Evolutionary conservation across 1,140 invertebrate genomes (phyloP), one percentile per base, ranked within the genome.

Genomic region (Penaeus indicus): DNA sequence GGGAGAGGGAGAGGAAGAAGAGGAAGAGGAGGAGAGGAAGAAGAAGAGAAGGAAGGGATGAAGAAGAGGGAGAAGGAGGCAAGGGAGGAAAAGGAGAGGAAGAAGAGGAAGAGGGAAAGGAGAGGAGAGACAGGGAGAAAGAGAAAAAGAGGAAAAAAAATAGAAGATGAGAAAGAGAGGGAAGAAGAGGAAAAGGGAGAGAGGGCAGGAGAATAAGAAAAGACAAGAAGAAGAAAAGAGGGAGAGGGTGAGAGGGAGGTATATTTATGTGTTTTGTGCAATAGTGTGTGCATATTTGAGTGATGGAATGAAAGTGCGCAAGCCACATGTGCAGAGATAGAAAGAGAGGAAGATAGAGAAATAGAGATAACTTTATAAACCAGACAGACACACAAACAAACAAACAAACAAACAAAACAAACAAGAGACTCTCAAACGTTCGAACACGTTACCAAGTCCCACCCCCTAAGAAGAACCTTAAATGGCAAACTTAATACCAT

Each of bases 121-220:
- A n/a, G 77, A 79, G 38, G 77, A 32, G 42, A 42, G 32, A 54
- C 38, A 78, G 42, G 42, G 42, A 78, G 16, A 47, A 78, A 19
- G 42, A 78, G 38, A 78, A 61, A 19, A 61, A 82, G 60, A 82
- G 80, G 47, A 60, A 61, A 32, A 78, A 38, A 32, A 47, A 78
- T 78, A 78, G 75, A 18, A 47, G 75, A 19, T 32, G 47, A 81
- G 80, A 82, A 11, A 19, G n/a, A 62, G 60, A 82, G 25, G 27
- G 25, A 11, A 25, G 25, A 47, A 61, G 22, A 81, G 38, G 60
- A 38, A 42, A 38, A 25, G 54, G 22, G 79, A 42, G 54, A 60
- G n/a, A 81, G n/a, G n/a, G 32, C 27, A 8, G n/a, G 18, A 8
- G 32, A 8, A 78, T 18, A 47, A 47, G 22, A 27, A 32, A 60